A percentile compares a stretch with the other conserved stretches of the same genome.
Evolutionary conservation across 2,797 vertebrate species (phyloP).

Genomic region (Lepilemur septentrionalis): DNA sequence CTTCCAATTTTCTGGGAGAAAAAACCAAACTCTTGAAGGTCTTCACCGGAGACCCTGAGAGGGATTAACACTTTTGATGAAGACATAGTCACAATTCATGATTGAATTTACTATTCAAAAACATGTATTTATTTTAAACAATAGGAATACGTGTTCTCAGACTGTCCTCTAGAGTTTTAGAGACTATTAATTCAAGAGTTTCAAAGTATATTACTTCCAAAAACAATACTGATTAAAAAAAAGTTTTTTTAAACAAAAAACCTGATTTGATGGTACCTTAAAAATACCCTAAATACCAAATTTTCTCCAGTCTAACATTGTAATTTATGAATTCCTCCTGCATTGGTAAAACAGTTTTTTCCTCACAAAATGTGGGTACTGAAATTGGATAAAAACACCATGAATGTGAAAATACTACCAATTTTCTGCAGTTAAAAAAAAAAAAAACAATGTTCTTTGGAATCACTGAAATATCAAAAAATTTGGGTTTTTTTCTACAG

Average conservation of each 20-base stretch:
- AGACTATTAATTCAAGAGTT: slow-evolving; percentile 80
- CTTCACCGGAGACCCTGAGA: slow-evolving; percentile 80
- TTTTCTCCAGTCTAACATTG: slow-evolving; percentile 82
- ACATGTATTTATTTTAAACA: slow-evolving; percentile 78
- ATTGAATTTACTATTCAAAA: slow-evolving; percentile 80
- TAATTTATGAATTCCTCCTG: slow-evolving; percentile 82
- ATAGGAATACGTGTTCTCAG: slow-evolving; percentile 79
- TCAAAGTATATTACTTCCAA: slow-evolving; percentile 79
- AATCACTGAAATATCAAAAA: slow-evolving; percentile 84
- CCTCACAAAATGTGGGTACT: slow-evolving; percentile 84
- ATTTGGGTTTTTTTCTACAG: slow-evolving; percentile 74
- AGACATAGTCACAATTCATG: slow-evolving; percentile 76
- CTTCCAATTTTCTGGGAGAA: slow-evolving; percentile 80
- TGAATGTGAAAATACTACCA: slow-evolving; percentile 84
- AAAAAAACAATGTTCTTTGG: slow-evolving; percentile 87
- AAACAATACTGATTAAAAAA: slow-evolving; percentile 84
- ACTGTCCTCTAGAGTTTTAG: slow-evolving; percentile 77
- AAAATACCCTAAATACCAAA: slow-evolving; percentile 85
- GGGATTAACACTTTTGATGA: slow-evolving; percentile 80
- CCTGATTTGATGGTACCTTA: slow-evolving; percentile 84
- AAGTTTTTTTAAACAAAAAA: slow-evolving; percentile 75
- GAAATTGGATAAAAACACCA: slow-evolving; percentile 85
- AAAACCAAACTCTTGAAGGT: slow-evolving; percentile 76
- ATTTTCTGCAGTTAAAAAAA: slow-evolving; percentile 82
- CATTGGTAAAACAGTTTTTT: slow-evolving; percentile 81